phyloP scores from a whole-genome alignment of 2,797 vertebrate genomes.

The Cirrhinus molitorella region DNA sequence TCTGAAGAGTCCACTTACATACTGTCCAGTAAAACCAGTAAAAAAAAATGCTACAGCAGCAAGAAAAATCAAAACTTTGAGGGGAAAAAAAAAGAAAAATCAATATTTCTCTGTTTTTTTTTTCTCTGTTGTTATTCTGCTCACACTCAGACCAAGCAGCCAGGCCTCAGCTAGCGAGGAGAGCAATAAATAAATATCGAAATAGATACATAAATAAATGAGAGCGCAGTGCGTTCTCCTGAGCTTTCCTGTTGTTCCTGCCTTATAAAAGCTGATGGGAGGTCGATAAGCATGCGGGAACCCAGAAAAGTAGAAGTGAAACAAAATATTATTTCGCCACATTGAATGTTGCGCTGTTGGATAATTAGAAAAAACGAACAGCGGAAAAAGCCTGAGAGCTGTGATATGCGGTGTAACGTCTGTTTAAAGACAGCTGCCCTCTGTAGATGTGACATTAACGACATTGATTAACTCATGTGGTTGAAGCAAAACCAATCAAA shows the following conservation, averaged over 20 bases:
- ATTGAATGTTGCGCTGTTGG: conserved; percentile 43
- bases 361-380: conserved; percentile 37
- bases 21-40: conserved; percentile 13
- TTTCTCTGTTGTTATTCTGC: conserved; percentile 68
- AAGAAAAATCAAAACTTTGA: conserved; percentile 25
- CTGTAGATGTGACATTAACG: conserved; percentile 52
- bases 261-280: conserved; percentile 65
- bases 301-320: conserved; percentile 64
- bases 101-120: conserved; percentile 54
- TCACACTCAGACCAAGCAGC: conserved; percentile 67
- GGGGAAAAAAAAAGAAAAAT: conserved; percentile 41
- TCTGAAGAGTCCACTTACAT: neutral
- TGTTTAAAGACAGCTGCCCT: conserved; percentile 37
- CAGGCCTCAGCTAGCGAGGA: conserved; percentile 63
- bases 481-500: conserved; percentile 56
- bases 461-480: conserved; percentile 58
- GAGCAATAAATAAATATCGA: conserved; percentile 77
- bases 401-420: conserved; percentile 23
- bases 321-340: conserved; percentile 60
- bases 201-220: conserved; percentile 80
- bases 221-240: conserved; percentile 63
- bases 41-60: conserved; percentile 22
- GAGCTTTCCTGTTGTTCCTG: conserved; percentile 69
- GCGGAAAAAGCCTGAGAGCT: conserved; percentile 8
- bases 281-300: conserved; percentile 71